Evolutionary conservation across 2,113 vertebrate species (phyloP), one percentile per base, ranked within the genome.

Genomic region (Propithecus coquereli): DNA sequence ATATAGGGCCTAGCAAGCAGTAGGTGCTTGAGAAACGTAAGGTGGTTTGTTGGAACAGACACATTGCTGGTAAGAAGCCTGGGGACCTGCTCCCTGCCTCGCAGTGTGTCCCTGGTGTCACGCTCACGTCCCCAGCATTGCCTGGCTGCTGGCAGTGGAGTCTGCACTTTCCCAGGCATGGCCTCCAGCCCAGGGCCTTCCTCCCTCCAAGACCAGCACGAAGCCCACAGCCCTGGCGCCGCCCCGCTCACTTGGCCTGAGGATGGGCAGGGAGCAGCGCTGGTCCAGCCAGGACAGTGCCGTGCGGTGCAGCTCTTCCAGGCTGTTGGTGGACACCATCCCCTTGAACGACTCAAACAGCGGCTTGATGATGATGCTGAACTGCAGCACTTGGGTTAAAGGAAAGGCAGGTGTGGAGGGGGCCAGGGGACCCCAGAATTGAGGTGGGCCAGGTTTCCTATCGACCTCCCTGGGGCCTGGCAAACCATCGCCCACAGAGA

Each of bases 311-410:
- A 99, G 97, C 91, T 99, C 99, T 5, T 99, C 99, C 79, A 98
- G 97, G 98, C 99, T 99, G 82, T 98, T 97, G 18, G 99, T 99
- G 20, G 99, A 99, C 97, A 99, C 99, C 95, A 99, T 99, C 3
- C 98, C 99, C 87, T 99, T 99, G 98, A 99, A 99, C 0, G 99
- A 99, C 97, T 99, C 99, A 76, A 99, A 99, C 80, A 99, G 98
- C 0, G 99, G 99, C 97, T 99, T 99, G 96, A 99, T 99, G 95
- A 99, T 99, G 97, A 99, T 99, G 97, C 99, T 99, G 98, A 99
- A 99, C 99, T 99, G 97, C 87, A 96, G 40, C 57, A 0, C 4
- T 17, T 6, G 1, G 0, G 98, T 99, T 98, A 99, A 99, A 98
- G 99, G 89, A 96, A 65, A 96, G 4, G 14, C 6, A 34, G 25